Conservation (phyloP, 1,140 invertebrate species). For the Hyposmocoma kahamanoa region DNA sequence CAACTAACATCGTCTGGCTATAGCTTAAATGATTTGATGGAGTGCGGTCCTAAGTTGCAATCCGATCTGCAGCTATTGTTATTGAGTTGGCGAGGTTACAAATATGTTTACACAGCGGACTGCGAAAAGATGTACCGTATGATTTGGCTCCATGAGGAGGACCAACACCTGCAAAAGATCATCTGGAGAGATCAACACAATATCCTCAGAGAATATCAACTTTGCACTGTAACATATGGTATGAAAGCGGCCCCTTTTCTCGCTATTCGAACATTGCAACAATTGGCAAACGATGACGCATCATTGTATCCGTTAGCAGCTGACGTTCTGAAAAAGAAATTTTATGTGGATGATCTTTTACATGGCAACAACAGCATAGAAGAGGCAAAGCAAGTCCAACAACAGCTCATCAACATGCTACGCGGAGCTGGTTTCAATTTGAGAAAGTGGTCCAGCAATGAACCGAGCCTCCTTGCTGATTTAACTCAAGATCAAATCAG, state of each 20-base stretch:
- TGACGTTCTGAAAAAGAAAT: neutral
- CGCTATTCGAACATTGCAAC: neutral
- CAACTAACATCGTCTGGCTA: neutral
- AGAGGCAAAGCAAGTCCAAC: neutral
- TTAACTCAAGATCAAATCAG: too few species aligned
- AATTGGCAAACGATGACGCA: neutral
- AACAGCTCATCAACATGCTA: neutral
- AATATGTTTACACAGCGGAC: slow-evolving; percentile 25
- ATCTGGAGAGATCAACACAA: slow-evolving; percentile 11
- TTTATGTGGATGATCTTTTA: neutral
- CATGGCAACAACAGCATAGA: neutral
- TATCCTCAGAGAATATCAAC: neutral
- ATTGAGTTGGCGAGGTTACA: slow-evolving; percentile 9
- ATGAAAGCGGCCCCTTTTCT: neutral
- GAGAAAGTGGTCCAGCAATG: too few species aligned
- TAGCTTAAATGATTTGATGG: slow-evolving; percentile 1
- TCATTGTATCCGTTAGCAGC: neutral
- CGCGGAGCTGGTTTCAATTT: neutral
- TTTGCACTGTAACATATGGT: neutral
- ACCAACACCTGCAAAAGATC: slow-evolving; percentile 26
- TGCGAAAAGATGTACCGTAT: slow-evolving; percentile 48
- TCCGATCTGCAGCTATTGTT: neutral
- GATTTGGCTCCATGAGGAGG: slow-evolving; percentile 24
- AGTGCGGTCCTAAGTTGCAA: neutral
- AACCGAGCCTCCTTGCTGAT: too few species aligned